These are phyloP conservation scores for Baccha elongata DNA, from an alignment of 2,888 invertebrate genomes.

Conservation along the genomic window DNA sequence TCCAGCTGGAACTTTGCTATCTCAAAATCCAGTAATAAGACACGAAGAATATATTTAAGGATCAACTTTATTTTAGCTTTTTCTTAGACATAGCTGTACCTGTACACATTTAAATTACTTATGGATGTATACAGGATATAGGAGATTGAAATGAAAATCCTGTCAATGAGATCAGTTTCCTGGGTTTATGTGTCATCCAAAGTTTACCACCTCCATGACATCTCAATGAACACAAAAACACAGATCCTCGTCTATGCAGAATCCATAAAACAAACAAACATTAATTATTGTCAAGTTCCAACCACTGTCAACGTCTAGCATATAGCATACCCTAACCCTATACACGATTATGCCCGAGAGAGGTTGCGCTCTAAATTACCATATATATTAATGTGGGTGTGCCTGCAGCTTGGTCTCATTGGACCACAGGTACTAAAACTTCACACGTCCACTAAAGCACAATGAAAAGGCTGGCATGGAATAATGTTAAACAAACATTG, in stretches of 20 bases:
- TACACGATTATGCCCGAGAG: neutral
- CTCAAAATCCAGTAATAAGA: too few species aligned
- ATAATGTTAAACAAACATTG: conserved; percentile 36
- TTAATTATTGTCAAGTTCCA: conserved; percentile 39
- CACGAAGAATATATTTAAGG: too few species aligned
- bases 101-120: too few species aligned
- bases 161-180: conserved; percentile 21
- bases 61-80: neutral
- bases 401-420: conserved; percentile 28
- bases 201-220: conserved; percentile 22
- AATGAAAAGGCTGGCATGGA: conserved; percentile 31
- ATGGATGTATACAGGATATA: too few species aligned
- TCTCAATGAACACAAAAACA: conserved; percentile 22
- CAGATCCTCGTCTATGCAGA: neutral
- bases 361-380: conserved; percentile 17
- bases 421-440: conserved; percentile 37
- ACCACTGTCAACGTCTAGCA: conserved; percentile 24
- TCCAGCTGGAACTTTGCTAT: neutral
- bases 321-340: neutral
- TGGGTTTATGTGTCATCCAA: neutral
- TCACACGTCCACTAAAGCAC: conserved; percentile 42
- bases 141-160: neutral
- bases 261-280: conserved; percentile 28
- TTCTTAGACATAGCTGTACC: too few species aligned
- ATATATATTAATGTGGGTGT: conserved; percentile 38